Conservation (phyloP, 2,888 invertebrate genomes). For the Tipula helvola region DNA sequence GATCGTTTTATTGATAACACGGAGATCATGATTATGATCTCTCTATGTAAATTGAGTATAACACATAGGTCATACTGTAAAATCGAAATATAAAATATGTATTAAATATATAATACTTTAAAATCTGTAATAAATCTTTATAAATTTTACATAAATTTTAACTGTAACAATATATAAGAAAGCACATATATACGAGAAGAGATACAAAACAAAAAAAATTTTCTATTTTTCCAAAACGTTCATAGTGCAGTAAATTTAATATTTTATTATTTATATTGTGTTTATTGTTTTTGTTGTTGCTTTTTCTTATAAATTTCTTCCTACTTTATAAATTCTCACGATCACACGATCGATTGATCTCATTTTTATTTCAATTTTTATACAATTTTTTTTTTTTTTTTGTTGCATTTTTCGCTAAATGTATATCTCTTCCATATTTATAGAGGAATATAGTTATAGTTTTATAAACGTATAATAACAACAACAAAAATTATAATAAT, state of each 20-base stretch:
- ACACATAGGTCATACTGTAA: conserved; percentile 4
- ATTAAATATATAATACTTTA: neutral
- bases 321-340: conserved; percentile 9
- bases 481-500: neutral
- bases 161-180: neutral
- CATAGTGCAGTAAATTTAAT: neutral
- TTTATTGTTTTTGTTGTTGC: neutral
- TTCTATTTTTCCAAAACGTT: neutral
- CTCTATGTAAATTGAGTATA: neutral
- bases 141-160: neutral
- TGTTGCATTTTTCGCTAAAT: neutral
- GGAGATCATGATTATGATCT: conserved; percentile 4
- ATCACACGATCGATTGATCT: conserved; percentile 10
- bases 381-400: neutral
- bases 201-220: neutral
- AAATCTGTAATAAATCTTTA: neutral
- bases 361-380: conserved; percentile 5
- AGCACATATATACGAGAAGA: neutral
- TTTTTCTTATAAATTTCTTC: conserved; percentile 5
- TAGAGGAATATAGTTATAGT: neutral
- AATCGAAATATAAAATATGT: conserved; percentile 4
- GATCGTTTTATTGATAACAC: conserved; percentile 4
- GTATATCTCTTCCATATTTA: neutral
- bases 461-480: neutral
- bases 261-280: conserved; percentile 4